A percentile compares a stretch with the other conserved stretches of the same genome.
phyloP scores from a whole-genome alignment of 2,888 invertebrate species.

The Limnephilus rhombicus region DNA sequence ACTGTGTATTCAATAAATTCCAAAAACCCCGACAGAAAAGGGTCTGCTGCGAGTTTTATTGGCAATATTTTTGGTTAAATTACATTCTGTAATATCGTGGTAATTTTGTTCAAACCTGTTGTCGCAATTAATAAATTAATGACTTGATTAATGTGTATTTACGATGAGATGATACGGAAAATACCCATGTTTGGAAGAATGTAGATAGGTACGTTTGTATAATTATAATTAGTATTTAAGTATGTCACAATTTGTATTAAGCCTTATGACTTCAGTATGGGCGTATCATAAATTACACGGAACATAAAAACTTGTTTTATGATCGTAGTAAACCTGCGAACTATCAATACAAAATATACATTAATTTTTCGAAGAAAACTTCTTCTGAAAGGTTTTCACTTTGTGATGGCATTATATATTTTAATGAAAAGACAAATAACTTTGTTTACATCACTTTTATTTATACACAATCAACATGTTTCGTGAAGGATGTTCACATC shows the following conservation, averaged over 20 bases:
- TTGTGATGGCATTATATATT: no score
- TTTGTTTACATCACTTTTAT: no score
- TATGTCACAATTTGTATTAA: no score
- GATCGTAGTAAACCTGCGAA: background rate
- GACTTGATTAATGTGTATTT: background rate
- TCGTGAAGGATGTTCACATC: no score
- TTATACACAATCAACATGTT: no score
- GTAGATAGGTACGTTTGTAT: no score
- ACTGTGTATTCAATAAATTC: background rate
- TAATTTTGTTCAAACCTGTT: background rate
- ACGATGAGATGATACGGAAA: background rate
- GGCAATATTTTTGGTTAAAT: background rate
- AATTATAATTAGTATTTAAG: no score
- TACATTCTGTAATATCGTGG: background rate
- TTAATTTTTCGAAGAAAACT: no score
- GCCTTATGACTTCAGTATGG: background rate
- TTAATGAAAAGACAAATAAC: no score
- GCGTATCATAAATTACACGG: background rate
- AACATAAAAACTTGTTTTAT: background rate
- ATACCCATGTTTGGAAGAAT: background rate
- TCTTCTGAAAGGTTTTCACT: no score
- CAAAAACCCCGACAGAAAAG: background rate
- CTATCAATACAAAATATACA: background rate
- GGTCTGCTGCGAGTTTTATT: background rate
- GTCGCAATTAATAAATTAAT: background rate